These are phyloP conservation scores for Xenopus petersii DNA, from an alignment of 2,797 vertebrate genomes.

Conservation along the genomic window DNA sequence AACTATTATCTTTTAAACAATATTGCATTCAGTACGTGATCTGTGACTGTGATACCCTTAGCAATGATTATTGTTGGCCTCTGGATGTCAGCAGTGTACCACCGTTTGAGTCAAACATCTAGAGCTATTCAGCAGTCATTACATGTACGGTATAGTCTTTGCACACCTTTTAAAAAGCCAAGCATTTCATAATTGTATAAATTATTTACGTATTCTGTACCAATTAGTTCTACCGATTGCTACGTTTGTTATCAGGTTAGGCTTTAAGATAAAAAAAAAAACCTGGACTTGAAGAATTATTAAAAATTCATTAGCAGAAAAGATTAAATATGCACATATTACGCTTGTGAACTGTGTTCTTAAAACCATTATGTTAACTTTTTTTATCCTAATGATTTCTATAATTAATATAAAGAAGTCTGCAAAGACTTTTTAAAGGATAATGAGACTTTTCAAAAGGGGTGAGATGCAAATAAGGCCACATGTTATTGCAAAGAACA, in stretches of 20 bases:
- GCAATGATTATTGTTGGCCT: slow-evolving; percentile 66
- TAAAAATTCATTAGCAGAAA: slow-evolving; percentile 76
- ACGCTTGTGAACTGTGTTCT: slow-evolving; percentile 69
- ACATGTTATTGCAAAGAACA: slow-evolving; percentile 53
- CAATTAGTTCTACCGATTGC: slow-evolving; percentile 80
- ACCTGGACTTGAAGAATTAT: slow-evolving; percentile 72
- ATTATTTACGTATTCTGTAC: slow-evolving; percentile 76
- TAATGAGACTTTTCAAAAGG: slow-evolving; percentile 60
- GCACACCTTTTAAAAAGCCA: slow-evolving; percentile 63
- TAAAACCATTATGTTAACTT: slow-evolving; percentile 76
- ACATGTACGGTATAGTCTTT: slow-evolving; percentile 55
- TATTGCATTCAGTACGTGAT: not conserved
- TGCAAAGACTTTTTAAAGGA: slow-evolving; percentile 61
- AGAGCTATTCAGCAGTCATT: slow-evolving; percentile 52
- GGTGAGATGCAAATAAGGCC: slow-evolving; percentile 60
- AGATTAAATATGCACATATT: slow-evolving; percentile 80
- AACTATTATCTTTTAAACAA: too few relatives aligned
- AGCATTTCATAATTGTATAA: slow-evolving; percentile 68
- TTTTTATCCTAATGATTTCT: slow-evolving; percentile 77
- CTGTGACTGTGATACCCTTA: not conserved
- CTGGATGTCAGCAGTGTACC: slow-evolving; percentile 83
- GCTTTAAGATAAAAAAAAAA: slow-evolving; percentile 70
- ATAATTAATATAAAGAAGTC: slow-evolving; percentile 73
- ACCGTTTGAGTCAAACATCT: slow-evolving; percentile 45
- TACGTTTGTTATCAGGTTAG: slow-evolving; percentile 78